Base-by-base conservation (phyloP, 2,888 invertebrate genomes). In the Vesta saturnalis region DNA sequence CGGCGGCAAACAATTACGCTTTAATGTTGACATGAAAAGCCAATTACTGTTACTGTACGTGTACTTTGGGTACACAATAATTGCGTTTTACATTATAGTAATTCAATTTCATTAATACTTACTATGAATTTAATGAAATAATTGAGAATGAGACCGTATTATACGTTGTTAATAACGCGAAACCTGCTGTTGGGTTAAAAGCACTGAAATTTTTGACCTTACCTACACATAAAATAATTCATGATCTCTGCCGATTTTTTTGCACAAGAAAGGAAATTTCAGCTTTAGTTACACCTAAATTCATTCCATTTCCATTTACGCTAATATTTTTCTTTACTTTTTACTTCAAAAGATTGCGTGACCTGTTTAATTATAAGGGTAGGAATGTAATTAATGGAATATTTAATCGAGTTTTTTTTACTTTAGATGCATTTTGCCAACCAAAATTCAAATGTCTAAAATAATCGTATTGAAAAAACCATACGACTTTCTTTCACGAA, bases 131-230 rank as follows among this genome's bases (percentile, higher is more conserved):
- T 6, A 39, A 39, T 39, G 39, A n/a, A 39, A n/a, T 39, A 39
- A 39, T 39, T 39, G n/a, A n/a, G n/a, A 39, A 39, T n/a, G 39
- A n/a, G n/a, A 39, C 39, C 8, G n/a, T 39, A n/a, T 39, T 39
- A 39, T 39, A n/a, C n/a, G 39, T n/a, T n/a, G 39, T n/a, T 39
- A 39, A 39, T n/a, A 39, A 39, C 39, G n/a, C 39, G 39, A 39
- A 39, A 4, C 39, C 39, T 39, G 39, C 39, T n/a, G n/a, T 39
- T 39, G 10, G 39, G 39, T 10, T 39, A n/a, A 6, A 39, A 39
- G 12, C n/a, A 39, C 8, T 39, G 39, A 12, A 39, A 39, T n/a
- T n/a, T 2, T 8, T 39, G 8, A 3, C 23, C 23, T 39, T n/a
- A 39, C n/a, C n/a, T 39, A n/a, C 8, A 39, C 39, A n/a, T 39